Percentiles rank a stretch among this genome's conserved stretches.
These are phyloP conservation scores for Galeopsomyia nigrocyanea DNA, from an alignment of 2,888 invertebrate genomes.

Conservation along the genomic window DNA sequence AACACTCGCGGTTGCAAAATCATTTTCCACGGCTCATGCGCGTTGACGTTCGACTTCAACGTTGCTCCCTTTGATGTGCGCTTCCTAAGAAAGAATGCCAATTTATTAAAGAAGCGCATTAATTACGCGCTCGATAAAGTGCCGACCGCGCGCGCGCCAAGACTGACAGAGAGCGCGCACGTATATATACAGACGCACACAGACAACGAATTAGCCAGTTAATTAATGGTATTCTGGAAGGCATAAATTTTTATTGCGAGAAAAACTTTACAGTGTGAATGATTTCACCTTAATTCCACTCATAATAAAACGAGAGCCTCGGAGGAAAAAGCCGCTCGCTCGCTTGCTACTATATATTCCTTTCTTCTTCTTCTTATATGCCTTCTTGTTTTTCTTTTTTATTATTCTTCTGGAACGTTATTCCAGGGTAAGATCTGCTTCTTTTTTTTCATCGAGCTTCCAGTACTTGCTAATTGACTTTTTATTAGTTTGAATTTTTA, in stretches of 20 bases:
- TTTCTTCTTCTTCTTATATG: no score
- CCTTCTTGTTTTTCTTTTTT: no score
- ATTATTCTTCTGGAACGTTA: no score
- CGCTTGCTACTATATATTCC: no score
- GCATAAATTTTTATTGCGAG: constrained; percentile 45
- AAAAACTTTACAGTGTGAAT: no score
- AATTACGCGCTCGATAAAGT: constrained; percentile 49
- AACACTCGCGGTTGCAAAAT: constrained; percentile 38
- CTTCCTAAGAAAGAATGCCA: constrained; percentile 46
- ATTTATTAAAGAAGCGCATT: constrained; percentile 47
- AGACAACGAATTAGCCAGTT: constrained; percentile 38
- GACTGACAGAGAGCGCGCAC: not conserved
- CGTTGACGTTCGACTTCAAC: not conserved
- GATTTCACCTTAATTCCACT: no score
- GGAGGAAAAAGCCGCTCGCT: no score
- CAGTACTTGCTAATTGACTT: no score
- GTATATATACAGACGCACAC: not conserved
- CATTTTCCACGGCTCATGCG: constrained; percentile 39
- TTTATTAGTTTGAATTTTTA: no score
- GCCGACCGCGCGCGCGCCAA: constrained; percentile 9
- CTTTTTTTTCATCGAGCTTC: no score
- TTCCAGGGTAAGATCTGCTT: no score
- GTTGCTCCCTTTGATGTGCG: constrained; percentile 39
- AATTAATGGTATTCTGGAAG: constrained; percentile 45
- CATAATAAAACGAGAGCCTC: no score